Evolutionary conservation across 1,140 invertebrate species (phyloP).

Genomic region (Neelides sp.): DNA sequence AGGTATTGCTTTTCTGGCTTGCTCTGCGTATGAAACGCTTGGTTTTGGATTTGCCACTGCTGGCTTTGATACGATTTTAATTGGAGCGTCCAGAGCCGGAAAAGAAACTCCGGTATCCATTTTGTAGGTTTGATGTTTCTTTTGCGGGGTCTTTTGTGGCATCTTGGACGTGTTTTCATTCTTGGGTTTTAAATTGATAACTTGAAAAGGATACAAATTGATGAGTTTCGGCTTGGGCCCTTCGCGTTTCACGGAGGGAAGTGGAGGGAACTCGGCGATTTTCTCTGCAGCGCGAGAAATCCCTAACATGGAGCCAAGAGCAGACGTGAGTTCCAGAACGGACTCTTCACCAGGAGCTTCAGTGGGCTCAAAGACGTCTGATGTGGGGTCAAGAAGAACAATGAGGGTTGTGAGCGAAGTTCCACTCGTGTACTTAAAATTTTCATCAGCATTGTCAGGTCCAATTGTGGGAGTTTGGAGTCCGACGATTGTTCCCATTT

Average conservation of each 20-base stretch:
- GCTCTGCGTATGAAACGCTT: too few species aligned
- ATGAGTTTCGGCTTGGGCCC: slow-evolving; percentile 13
- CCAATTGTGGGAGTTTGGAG: slow-evolving; percentile 15
- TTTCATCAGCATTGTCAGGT: slow-evolving; percentile 15
- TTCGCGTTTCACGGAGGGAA: neutral
- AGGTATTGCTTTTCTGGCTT: too few species aligned
- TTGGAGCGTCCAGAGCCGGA: too few species aligned
- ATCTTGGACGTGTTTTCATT: too few species aligned
- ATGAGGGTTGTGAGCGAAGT: slow-evolving; percentile 13
- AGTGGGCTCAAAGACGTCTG: slow-evolving; percentile 14
- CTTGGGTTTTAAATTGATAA: too few species aligned
- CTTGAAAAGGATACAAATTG: slow-evolving; percentile 25
- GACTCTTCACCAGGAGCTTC: neutral
- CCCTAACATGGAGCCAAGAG: slow-evolving; percentile 2
- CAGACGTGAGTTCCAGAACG: neutral
- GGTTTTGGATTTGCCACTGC: too few species aligned
- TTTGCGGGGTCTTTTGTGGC: too few species aligned
- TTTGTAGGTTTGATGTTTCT: too few species aligned
- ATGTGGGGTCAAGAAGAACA: slow-evolving; percentile 21
- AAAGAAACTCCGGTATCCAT: too few species aligned
- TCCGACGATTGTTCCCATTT: slow-evolving; percentile 25
- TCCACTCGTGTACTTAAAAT: slow-evolving; percentile 19
- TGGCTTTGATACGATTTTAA: too few species aligned
- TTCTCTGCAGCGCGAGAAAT: slow-evolving; percentile 1
- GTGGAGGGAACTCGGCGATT: neutral